phyloP scores from a whole-genome alignment of 37 sponge, comb jelly and placozoan species.

The Agelas oroides region DNA sequence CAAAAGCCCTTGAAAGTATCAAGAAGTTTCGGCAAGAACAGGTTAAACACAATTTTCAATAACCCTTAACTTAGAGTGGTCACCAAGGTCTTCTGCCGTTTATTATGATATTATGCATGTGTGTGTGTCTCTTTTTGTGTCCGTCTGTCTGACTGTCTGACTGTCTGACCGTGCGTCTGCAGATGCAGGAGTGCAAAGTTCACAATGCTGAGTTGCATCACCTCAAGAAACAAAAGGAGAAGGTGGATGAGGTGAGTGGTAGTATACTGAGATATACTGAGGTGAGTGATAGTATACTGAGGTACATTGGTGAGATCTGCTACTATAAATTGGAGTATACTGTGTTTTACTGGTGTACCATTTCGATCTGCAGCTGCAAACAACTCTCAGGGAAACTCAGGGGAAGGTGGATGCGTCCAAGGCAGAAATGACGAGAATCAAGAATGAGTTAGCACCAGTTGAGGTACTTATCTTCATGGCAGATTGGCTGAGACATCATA shows the following conservation, averaged over 20 bases:
- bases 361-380: conserved; percentile 58
- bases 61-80: too few relatives aligned
- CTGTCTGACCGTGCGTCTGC: too few relatives aligned
- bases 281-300: conserved; percentile 15
- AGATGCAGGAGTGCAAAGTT: conserved; percentile 53
- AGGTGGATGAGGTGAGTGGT: conserved; percentile 72
- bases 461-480: too few relatives aligned
- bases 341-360: background rate
- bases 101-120: too few relatives aligned
- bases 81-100: too few relatives aligned
- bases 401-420: conserved; percentile 66
- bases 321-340: too few relatives aligned
- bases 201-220: conserved; percentile 64
- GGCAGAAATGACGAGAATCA: conserved; percentile 46
- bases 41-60: too few relatives aligned
- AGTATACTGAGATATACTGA: background rate
- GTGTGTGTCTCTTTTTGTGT: too few relatives aligned
- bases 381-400: conserved; percentile 48
- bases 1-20: conserved; percentile 83
- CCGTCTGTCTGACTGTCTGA: too few relatives aligned
- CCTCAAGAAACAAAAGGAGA: conserved; percentile 72
- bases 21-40: conserved; percentile 59
- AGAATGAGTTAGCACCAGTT: conserved; percentile 68
- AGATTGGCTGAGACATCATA: too few relatives aligned
- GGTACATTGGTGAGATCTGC: too few relatives aligned